phyloP scores from a whole-genome alignment of 2,797 vertebrate genomes.

The Helarctos malayanus region DNA sequence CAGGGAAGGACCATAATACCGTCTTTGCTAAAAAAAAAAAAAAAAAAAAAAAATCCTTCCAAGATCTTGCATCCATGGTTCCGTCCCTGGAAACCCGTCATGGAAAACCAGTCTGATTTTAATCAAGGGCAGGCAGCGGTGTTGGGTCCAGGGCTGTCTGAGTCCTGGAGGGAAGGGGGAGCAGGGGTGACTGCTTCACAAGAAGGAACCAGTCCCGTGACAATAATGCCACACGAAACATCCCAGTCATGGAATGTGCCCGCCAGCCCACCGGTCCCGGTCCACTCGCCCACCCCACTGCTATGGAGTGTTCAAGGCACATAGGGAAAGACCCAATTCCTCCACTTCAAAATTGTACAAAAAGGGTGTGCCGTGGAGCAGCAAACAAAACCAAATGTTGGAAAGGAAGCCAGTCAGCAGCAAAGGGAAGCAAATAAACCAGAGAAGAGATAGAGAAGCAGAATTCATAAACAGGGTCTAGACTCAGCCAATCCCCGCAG shows the following conservation, averaged over 20 bases:
- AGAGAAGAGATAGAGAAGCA: conserved; percentile 66
- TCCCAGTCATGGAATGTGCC: rapidly evolving
- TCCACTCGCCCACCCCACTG: too few relatives aligned
- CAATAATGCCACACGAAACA: rapidly evolving
- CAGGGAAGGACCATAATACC: background rate
- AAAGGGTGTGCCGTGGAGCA: conserved; percentile 72
- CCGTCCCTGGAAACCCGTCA: background rate
- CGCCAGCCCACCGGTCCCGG: rapidly evolving
- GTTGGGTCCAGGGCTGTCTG: too few relatives aligned
- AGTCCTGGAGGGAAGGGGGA: too few relatives aligned
- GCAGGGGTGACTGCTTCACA: background rate
- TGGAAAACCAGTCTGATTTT: background rate
- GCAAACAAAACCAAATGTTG: conserved; percentile 68
- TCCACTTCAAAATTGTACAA: background rate
- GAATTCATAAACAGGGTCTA: background rate
- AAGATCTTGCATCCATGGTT: background rate
- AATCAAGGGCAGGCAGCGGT: background rate
- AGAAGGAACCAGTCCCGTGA: rapidly evolving
- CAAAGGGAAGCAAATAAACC: conserved; percentile 73
- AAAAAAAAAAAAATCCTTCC: background rate
- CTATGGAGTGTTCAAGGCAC: rapidly evolving
- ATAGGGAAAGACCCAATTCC: background rate
- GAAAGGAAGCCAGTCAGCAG: conserved; percentile 74
- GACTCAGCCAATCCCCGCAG: rapidly evolving
- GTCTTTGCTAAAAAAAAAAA: background rate